These are phyloP conservation scores for Phataginus tricuspis DNA, from an alignment of 2,797 vertebrate species.

Conservation along the genomic window DNA sequence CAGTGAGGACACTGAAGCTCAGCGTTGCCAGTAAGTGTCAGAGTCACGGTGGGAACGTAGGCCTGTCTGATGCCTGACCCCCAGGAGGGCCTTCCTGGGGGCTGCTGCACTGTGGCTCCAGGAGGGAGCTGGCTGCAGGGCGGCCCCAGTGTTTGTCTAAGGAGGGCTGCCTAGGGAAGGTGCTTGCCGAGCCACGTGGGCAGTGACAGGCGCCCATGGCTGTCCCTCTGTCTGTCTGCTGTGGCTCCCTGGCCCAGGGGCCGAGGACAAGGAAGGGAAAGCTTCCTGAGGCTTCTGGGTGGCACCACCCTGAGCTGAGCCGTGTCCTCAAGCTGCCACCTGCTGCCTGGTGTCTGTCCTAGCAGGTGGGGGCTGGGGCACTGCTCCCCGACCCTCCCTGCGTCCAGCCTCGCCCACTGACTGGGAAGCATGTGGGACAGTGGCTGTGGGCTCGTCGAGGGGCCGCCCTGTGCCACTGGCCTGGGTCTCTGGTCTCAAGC, in stretches of 20 bases:
- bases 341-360: not conserved
- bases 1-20: not conserved
- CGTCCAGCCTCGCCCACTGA: not conserved
- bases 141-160: not conserved
- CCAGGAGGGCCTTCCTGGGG: not conserved
- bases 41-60: not conserved
- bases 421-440: not conserved
- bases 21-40: not conserved
- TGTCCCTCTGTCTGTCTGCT: not conserved
- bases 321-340: not conserved
- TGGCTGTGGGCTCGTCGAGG: fast-evolving
- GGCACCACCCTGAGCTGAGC: not conserved
- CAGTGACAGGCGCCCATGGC: not conserved
- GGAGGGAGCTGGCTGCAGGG: not conserved
- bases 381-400: not conserved
- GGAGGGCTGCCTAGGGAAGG: not conserved
- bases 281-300: not conserved
- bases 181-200: not conserved
- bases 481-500: not conserved
- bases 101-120: not conserved
- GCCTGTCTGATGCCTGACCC: not conserved
- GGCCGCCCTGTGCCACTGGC: not conserved
- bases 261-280: not conserved
- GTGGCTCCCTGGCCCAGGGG: not conserved
- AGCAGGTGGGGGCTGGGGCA: not conserved